Percentiles rank a stretch among this genome's conserved stretches.
Evolutionary conservation across 1,140 invertebrate species (phyloP).

Genomic region (Drosophila seguyi): DNA sequence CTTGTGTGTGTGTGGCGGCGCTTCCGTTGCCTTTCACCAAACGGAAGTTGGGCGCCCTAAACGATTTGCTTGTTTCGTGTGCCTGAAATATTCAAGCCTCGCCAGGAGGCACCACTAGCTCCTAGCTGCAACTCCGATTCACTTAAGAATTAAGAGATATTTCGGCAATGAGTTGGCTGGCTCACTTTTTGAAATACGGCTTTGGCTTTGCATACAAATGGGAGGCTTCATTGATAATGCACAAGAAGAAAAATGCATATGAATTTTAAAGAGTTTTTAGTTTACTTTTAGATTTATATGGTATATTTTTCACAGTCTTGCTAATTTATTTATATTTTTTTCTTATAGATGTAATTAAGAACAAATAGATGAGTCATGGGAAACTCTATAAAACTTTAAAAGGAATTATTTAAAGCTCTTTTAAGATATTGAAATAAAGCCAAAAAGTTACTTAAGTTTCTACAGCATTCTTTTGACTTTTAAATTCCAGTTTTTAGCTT

Average conservation of each 20-base stretch:
- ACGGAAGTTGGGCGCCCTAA: conserved; percentile 75
- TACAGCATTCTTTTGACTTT: neutral
- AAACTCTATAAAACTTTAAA: neutral
- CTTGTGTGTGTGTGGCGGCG: conserved; percentile 30
- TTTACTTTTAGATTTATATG: no score
- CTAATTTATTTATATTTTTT: neutral
- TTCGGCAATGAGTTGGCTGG: conserved; percentile 22
- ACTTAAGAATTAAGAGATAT: conserved; percentile 78
- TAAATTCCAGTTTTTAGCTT: neutral
- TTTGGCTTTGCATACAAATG: conserved; percentile 38
- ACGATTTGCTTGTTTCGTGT: conserved; percentile 80
- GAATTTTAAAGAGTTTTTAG: no score
- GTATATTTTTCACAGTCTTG: neutral
- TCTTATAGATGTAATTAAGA: neutral
- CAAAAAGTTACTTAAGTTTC: neutral
- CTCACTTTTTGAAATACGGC: conserved; percentile 44
- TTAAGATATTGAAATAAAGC: neutral
- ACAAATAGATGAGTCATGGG: neutral
- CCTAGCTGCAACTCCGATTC: conserved; percentile 30
- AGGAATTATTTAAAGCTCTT: no score
- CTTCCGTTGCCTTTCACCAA: conserved; percentile 72
- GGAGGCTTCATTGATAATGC: conserved; percentile 33
- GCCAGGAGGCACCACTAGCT: conserved; percentile 14
- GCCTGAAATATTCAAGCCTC: conserved; percentile 67
- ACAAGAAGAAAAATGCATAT: neutral